phyloP scores from a whole-genome alignment of 2,113 vertebrate genomes.

The Glareola pratincola region DNA sequence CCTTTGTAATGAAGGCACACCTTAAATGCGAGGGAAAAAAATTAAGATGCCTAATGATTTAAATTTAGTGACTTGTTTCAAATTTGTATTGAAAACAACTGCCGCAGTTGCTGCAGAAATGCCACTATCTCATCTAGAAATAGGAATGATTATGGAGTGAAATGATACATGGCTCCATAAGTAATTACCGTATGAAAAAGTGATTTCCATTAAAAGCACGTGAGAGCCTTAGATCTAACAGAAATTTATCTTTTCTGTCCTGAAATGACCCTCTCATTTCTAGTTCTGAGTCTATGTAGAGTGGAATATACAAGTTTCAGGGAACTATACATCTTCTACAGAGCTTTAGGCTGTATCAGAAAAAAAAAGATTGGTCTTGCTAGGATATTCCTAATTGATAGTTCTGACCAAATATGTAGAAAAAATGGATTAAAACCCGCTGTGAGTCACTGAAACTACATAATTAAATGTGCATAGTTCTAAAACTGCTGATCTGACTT shows the following conservation, averaged over 20 bases:
- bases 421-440: neutral
- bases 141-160: neutral
- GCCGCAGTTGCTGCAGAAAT: neutral
- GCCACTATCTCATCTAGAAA: neutral
- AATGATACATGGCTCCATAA: neutral
- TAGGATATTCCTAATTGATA: neutral
- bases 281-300: neutral
- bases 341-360: neutral
- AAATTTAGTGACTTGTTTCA: neutral
- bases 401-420: neutral
- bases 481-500: neutral
- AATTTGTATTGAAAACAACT: neutral
- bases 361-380: neutral
- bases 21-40: neutral
- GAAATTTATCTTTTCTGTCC: neutral
- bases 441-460: neutral
- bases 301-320: neutral
- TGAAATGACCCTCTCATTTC: slow-evolving; percentile 4
- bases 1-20: neutral
- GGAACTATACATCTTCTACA: neutral
- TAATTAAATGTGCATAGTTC: neutral
- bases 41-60: neutral
- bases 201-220: neutral
- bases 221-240: neutral
- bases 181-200: neutral